Evolutionary conservation across 2,797 vertebrate genomes (phyloP).

Genomic region (Channallabes apus): DNA sequence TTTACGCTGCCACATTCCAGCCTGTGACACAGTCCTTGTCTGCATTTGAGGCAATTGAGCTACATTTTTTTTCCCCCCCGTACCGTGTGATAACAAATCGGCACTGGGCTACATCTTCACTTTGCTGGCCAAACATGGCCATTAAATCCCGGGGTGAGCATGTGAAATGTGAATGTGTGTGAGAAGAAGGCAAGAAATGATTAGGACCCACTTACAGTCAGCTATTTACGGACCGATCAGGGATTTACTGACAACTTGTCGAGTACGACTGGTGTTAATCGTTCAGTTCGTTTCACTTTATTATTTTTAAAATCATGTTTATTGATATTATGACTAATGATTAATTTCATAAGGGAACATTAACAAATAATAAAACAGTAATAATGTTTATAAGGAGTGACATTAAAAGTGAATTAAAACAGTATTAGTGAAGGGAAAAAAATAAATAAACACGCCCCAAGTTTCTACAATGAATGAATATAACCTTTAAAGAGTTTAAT

Average conservation of each 20-base stretch:
- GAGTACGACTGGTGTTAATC: background rate
- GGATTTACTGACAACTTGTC: constrained; percentile 16
- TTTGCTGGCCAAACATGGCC: constrained; percentile 79
- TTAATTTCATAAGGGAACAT: background rate
- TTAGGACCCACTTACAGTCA: constrained; percentile 63
- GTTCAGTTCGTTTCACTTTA: background rate
- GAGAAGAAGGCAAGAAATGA: constrained; percentile 63
- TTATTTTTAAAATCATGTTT: background rate
- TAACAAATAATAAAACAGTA: background rate
- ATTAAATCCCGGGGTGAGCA: constrained; percentile 64
- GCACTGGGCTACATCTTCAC: constrained; percentile 67
- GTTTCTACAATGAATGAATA: constrained; percentile 68
- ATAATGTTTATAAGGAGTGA: background rate
- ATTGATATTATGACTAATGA: no score
- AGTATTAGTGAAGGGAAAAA: background rate
- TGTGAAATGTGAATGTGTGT: constrained; percentile 25
- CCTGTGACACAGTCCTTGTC: constrained; percentile 64
- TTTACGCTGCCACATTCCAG: constrained; percentile 70
- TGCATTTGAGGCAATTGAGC: constrained; percentile 77
- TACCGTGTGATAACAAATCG: constrained; percentile 77
- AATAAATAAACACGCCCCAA: constrained; percentile 52
- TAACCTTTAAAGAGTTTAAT: constrained; percentile 70
- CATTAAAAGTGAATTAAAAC: background rate
- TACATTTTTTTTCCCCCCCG: constrained; percentile 66
- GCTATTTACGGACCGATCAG: constrained; percentile 70